phyloP scores from a whole-genome alignment of 2,113 vertebrate species.

The Arenaria interpres region DNA sequence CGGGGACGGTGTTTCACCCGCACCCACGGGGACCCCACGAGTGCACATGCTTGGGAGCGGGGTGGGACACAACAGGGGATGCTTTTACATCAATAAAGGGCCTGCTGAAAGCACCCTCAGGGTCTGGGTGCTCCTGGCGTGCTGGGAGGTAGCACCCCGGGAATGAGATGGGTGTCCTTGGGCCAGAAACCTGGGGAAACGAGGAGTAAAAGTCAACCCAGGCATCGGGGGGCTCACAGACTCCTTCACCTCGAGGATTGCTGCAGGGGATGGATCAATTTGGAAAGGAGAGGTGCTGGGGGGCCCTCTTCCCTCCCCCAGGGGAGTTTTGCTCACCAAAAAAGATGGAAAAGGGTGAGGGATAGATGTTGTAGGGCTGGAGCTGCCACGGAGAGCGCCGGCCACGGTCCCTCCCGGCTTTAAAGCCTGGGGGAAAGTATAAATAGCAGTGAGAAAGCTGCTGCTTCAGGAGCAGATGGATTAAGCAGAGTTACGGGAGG shows the following conservation, averaged over 20 bases:
- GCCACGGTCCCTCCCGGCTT: neutral
- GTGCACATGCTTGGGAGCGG: neutral
- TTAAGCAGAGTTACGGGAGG: no score
- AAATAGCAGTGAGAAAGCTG: neutral
- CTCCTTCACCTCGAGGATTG: neutral
- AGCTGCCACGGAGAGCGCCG: rapidly evolving
- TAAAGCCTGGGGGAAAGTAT: neutral
- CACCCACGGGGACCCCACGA: neutral
- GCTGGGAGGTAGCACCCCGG: neutral
- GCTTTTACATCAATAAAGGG: rapidly evolving
- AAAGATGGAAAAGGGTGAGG: rapidly evolving
- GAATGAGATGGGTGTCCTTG: rapidly evolving
- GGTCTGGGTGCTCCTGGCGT: rapidly evolving
- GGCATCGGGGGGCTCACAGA: rapidly evolving
- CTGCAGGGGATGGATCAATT: neutral
- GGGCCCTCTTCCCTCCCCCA: neutral
- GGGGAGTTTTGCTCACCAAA: neutral
- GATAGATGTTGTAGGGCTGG: rapidly evolving
- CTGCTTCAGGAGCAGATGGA: neutral
- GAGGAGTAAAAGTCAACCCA: neutral
- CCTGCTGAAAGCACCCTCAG: neutral
- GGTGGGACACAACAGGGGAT: neutral
- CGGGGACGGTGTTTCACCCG: neutral
- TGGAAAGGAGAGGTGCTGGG: neutral
- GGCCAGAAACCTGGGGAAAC: rapidly evolving